Base-by-base conservation (phyloP, 2,113 vertebrate genomes). In the Anoplopoma fimbria region DNA sequence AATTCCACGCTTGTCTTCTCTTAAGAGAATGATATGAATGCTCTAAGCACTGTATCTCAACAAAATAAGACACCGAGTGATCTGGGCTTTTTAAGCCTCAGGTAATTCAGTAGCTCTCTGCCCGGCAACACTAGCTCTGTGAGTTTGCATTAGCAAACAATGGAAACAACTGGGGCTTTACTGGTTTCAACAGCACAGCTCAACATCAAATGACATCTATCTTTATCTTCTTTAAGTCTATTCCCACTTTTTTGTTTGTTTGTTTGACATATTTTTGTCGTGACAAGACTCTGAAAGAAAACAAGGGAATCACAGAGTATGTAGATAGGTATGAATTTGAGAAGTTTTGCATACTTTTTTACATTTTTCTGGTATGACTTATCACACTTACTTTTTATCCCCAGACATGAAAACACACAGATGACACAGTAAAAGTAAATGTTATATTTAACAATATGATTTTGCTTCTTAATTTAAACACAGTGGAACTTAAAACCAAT, bases 31-130 rank as follows among this genome's bases (percentile, higher is more conserved):
- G 76, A 88, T 49, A 57, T 68, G 77, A 79, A 87, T 70, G 79
- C 81, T 88, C 65, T 67, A 55, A 91, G 71, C 76, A 47, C 51
- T 73, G 29, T 72, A 76, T 80, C 40, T 65, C 58, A 85, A 87
- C 47, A 82, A 88, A 88, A 79, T 69, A 71, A 86, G 77, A 64
- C 79, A 63, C 57, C 13, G 64, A 76, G 49, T 82, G 73, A 85
- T 84, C 71, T 42, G 85, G 84, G 64, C 64, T 79, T 73, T 83
- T 82, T 38, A 78, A 81, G 79, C 83, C 72, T 83, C 45, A 19
- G 78, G 79, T 84, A 69, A 79, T 51, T 75, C 63, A 15, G 17
- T 69, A 15, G 9, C 25, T 75, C 65, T 91, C 70, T 83, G 61
- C 79, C 75, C 53, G 14, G 55, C 67, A 79, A 81, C 69, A 55